Conservation (phyloP, 2,888 invertebrate species). For the Horisme vitalbata region DNA sequence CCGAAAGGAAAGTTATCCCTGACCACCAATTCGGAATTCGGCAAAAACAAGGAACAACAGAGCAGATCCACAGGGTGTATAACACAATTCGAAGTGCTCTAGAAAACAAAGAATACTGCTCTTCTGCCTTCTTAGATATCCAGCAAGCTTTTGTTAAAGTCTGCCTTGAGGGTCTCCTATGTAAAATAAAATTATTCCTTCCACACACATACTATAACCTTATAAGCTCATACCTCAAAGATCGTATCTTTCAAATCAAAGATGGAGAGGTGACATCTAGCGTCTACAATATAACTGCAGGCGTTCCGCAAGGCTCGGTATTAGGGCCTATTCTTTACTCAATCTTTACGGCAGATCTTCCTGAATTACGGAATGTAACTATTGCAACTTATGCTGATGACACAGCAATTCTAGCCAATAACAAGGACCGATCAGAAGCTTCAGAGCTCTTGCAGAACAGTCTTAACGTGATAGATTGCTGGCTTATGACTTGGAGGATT, state of each 20-base stretch:
- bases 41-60: not conserved
- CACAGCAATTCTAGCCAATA: not conserved
- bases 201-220: too few species aligned
- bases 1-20: not conserved
- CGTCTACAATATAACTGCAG: not conserved
- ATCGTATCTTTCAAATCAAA: not conserved
- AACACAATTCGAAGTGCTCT: slow-evolving; percentile 5
- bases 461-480: too few species aligned
- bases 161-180: too few species aligned
- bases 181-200: too few species aligned
- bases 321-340: not conserved
- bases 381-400: not conserved
- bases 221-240: too few species aligned
- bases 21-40: not conserved
- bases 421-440: too few species aligned
- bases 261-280: not conserved
- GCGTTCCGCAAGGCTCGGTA: not conserved
- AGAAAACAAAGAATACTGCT: slow-evolving; percentile 1
- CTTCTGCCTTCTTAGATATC: slow-evolving; percentile 11
- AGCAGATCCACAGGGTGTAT: not conserved
- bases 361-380: not conserved
- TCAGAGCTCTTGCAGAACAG: too few species aligned
- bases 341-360: not conserved
- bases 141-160: slow-evolving; percentile 5
- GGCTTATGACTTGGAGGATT: not conserved